phyloP scores from a whole-genome alignment of 2,888 invertebrate genomes.

The Plutella xylostella region DNA sequence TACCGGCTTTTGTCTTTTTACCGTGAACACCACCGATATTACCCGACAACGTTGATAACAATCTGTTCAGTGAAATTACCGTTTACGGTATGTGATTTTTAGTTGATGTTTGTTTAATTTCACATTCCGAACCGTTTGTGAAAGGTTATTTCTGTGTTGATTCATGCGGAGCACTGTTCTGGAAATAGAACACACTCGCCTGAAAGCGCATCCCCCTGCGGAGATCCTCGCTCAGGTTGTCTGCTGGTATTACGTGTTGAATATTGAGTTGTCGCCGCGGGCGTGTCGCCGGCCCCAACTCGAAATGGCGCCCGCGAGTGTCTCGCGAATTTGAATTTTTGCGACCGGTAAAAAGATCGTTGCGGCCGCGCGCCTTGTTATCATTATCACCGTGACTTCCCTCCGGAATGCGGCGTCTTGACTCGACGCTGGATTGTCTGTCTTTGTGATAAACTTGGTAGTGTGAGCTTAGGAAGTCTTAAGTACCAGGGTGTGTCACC shows the following conservation, averaged over 20 bases:
- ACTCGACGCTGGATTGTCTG: background rate
- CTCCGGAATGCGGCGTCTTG: background rate
- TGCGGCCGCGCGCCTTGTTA: conserved; percentile 27
- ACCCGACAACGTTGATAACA: conserved; percentile 41
- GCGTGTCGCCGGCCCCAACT: conserved; percentile 49
- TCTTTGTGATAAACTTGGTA: background rate
- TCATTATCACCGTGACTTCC: conserved; percentile 22
- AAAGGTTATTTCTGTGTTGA: conserved; percentile 70
- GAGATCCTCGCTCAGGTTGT: conserved; percentile 39
- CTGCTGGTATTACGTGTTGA: conserved; percentile 27
- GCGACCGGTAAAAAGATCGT: conserved; percentile 58
- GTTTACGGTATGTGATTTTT: conserved; percentile 61
- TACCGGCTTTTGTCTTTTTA: conserved; percentile 56
- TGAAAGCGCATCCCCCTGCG: conserved; percentile 56
- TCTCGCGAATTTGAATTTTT: conserved; percentile 52
- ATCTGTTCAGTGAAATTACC: conserved; percentile 59
- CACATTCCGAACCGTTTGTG: conserved; percentile 55
- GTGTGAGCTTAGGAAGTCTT: background rate
- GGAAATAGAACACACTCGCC: conserved; percentile 60
- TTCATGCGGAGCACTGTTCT: conserved; percentile 66
- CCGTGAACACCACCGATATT: conserved; percentile 38
- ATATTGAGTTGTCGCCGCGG: conserved; percentile 26
- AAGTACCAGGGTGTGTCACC: conserved; percentile 57
- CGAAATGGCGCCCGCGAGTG: conserved; percentile 62
- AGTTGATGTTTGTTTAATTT: conserved; percentile 45